Conservation (phyloP, 37 sponge, comb jelly and placozoan species). For the Tethya wilhelma region DNA sequence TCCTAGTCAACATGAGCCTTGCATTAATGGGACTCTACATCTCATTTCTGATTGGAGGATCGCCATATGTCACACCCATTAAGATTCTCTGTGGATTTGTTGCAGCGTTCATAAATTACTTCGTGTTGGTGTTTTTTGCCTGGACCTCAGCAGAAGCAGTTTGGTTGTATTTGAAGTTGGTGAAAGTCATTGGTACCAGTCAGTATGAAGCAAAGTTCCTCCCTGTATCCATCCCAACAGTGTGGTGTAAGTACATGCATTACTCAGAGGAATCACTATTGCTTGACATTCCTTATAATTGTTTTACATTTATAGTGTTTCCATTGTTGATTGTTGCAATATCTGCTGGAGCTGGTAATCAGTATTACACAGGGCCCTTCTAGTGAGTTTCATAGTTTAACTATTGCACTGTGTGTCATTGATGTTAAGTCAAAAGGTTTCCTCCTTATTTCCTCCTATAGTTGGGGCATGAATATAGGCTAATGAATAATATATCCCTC, state of each 20-base stretch:
- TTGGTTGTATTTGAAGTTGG: constrained; percentile 29
- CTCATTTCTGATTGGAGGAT: constrained; percentile 38
- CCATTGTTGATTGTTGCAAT: constrained; percentile 36
- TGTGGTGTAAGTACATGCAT: constrained; percentile 25
- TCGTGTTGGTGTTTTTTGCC: constrained; percentile 46
- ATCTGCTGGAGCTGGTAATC: constrained; percentile 39
- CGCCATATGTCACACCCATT: not conserved
- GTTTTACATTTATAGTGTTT: constrained; percentile 11
- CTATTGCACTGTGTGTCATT: no score
- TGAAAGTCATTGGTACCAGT: constrained; percentile 1
- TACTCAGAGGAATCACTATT: not conserved
- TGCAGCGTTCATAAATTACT: constrained; percentile 50
- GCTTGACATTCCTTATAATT: not conserved
- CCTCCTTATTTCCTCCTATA: no score
- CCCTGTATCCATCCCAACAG: not conserved
- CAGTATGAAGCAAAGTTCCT: not conserved
- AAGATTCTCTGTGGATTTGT: constrained; percentile 25
- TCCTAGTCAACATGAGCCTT: constrained; percentile 59
- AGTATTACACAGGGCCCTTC: no score
- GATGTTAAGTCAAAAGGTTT: no score
- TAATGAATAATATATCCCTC: no score
- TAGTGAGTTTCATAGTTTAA: no score
- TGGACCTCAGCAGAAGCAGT: constrained; percentile 47
- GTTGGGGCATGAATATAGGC: no score
- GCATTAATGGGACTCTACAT: constrained; percentile 61